Evolutionary conservation across 2,113 vertebrate species (phyloP), one percentile per base, ranked within the genome.

Genomic region (Eudyptes chrysolophus): DNA sequence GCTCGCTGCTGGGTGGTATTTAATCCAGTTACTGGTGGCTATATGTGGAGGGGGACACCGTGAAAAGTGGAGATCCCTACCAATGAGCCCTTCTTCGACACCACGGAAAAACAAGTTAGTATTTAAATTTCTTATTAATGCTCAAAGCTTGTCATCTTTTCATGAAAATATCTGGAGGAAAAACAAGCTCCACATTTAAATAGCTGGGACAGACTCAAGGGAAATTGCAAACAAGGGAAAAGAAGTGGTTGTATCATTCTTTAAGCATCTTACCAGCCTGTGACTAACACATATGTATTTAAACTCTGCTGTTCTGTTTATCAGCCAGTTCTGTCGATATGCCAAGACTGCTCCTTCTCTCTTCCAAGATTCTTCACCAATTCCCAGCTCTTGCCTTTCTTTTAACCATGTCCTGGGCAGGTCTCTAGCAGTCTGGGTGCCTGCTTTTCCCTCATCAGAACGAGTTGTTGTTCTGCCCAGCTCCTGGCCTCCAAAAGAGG

Each of bases 281-380:
- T 90, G 84, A 81, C 68, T 87, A 81, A 91, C 46, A 24, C 15
- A 0, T 9, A 8, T 40, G 69, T 65, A 19, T 81, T 82, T 54
- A 69, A 94, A 86, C 66, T 72, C 70, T 29, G 92, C 81, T 72
- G 11, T 25, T 77, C 55, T 89, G 80, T 94, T 93, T 84, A 70
- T 65, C 72, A 78, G 48, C 26, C 1, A 0, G 12, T 77, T 65
- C 72, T 96, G 61, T 71, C 4, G 0, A 27, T 2, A 11, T 13
- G 75, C 89, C 92, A 92, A 54, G 61, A 14, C 57, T 0, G 0
- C 62, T 86, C 44, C 76, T 87, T 29, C 60, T 58, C 32, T 40
- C 40, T 42, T 81, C 78, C 24, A 62, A 62, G 90, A 49, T 16
- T 40, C 61, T 60, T 44, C n/a, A 27, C 30, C 40, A 16, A 9